Percentiles rank a stretch among this genome's conserved stretches.
Conservation (phyloP, 2,888 invertebrate genomes). For the Rhodophaea formosa region DNA sequence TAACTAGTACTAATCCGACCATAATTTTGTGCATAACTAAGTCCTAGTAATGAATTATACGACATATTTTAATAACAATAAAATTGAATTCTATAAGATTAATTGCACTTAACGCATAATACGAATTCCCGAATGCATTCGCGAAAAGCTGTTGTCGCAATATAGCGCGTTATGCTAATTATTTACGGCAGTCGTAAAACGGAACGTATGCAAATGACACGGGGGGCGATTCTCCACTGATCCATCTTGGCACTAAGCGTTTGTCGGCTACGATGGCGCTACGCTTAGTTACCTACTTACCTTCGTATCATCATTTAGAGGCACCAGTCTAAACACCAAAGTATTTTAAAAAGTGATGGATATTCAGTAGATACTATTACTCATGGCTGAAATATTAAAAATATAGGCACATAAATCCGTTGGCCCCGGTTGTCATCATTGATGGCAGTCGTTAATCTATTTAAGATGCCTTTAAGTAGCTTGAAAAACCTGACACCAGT, state of each 20-base stretch:
- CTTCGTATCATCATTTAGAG: background rate
- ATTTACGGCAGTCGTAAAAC: conserved; percentile 50
- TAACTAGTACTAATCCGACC: no score
- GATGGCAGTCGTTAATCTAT: no score
- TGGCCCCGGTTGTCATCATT: no score
- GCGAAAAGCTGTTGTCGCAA: conserved; percentile 31
- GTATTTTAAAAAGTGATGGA: no score
- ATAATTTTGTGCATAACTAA: no score
- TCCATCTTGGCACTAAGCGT: conserved; percentile 47
- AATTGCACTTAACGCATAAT: background rate
- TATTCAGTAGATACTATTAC: no score
- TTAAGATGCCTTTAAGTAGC: no score
- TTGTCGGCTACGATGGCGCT: conserved; percentile 45
- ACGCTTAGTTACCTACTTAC: background rate
- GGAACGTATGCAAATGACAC: conserved; percentile 59
- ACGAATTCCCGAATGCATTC: background rate
- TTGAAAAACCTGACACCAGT: no score
- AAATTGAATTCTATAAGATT: background rate
- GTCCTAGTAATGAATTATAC: no score
- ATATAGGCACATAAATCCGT: no score
- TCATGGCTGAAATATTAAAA: no score
- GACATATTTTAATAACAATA: background rate
- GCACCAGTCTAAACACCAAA: background rate
- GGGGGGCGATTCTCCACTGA: conserved; percentile 50
- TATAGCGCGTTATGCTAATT: conserved; percentile 37